Conservation (phyloP, 2,113 vertebrate species). For the Channa maculata region DNA sequence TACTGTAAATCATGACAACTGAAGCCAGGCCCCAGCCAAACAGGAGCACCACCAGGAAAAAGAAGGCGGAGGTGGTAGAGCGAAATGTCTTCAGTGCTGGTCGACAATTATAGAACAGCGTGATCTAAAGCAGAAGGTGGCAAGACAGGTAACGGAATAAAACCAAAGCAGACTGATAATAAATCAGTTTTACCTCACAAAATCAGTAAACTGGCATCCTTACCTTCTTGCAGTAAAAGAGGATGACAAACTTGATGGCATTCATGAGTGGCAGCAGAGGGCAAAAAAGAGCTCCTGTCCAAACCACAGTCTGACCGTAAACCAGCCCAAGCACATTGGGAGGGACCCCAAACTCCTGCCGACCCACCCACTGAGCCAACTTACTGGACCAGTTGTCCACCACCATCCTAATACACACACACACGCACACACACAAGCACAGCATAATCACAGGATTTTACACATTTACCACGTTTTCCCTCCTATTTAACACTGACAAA, state of each 20-base stretch:
- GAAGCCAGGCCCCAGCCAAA: slow-evolving; percentile 85
- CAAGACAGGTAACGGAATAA: background rate
- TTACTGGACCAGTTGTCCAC: slow-evolving; percentile 82
- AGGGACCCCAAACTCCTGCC: slow-evolving; percentile 88
- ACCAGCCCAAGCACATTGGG: slow-evolving; percentile 88
- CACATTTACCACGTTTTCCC: background rate
- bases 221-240: slow-evolving; percentile 91
- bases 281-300: slow-evolving; percentile 90
- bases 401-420: slow-evolving; percentile 82
- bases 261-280: slow-evolving; percentile 90
- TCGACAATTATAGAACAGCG: slow-evolving; percentile 87
- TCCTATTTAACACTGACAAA: background rate
- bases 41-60: slow-evolving; percentile 89
- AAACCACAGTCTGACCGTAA: slow-evolving; percentile 90
- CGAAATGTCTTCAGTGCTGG: slow-evolving; percentile 88
- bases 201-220: background rate
- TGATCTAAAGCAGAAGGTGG: slow-evolving; percentile 72
- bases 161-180: background rate
- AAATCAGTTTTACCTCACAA: too few relatives aligned
- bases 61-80: slow-evolving; percentile 87
- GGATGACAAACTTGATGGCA: slow-evolving; percentile 85
- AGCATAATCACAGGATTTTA: background rate
- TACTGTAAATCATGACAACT: slow-evolving; percentile 84
- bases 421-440: background rate
- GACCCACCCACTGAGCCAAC: slow-evolving; percentile 77